Percentiles rank a stretch among this genome's conserved stretches.
Evolutionary conservation across 2,113 vertebrate genomes (phyloP).

Genomic region (Rhabdomys dilectus): DNA sequence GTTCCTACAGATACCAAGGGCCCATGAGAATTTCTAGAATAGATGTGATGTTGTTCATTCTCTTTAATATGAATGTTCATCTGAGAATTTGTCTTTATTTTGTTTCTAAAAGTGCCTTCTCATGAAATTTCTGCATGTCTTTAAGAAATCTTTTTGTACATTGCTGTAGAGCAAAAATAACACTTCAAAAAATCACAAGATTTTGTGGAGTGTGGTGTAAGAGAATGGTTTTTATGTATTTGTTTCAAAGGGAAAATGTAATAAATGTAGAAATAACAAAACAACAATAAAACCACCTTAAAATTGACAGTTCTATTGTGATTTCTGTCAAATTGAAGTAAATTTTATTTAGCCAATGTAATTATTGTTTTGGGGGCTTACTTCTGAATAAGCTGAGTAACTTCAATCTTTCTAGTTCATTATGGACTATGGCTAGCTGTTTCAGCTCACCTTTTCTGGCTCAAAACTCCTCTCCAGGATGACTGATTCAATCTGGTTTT

Average conservation of each 20-base stretch:
- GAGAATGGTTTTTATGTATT: constrained; percentile 61
- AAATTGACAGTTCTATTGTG: neutral
- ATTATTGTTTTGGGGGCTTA: too few species aligned
- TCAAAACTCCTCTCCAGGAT: too few species aligned
- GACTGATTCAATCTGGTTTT: too few species aligned
- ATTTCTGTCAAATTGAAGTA: neutral
- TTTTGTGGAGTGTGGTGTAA: constrained; percentile 58
- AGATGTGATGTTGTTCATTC: constrained; percentile 41
- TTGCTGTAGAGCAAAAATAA: constrained; percentile 85
- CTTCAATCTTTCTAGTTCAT: too few species aligned
- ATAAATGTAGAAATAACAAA: constrained; percentile 41
- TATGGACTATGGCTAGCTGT: too few species aligned
- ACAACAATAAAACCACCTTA: neutral
- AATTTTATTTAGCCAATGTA: too few species aligned
- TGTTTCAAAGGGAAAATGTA: constrained; percentile 58
- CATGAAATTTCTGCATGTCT: constrained; percentile 76
- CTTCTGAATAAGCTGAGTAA: too few species aligned
- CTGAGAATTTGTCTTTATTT: constrained; percentile 57
- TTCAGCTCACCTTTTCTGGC: too few species aligned
- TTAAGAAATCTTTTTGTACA: constrained; percentile 88
- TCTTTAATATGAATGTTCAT: constrained; percentile 79
- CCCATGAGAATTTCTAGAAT: neutral
- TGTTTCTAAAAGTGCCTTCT: constrained; percentile 86
- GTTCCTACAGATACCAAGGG: constrained; percentile 49
- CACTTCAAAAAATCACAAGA: constrained; percentile 87